Conservation (phyloP, 2,797 vertebrate genomes). For the Leontopithecus rosalia region DNA sequence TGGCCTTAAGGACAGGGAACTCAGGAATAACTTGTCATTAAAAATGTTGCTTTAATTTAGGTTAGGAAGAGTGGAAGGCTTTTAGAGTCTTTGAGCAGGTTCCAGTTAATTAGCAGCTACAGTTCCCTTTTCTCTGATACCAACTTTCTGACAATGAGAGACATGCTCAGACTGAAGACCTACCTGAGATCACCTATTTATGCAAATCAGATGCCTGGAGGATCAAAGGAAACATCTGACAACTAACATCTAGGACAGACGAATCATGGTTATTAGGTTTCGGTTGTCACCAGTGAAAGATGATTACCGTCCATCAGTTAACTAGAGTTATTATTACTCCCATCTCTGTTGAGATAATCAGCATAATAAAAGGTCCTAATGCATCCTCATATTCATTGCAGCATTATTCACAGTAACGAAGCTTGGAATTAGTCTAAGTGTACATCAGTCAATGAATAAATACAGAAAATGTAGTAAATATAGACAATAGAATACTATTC, state of each 20-base stretch:
- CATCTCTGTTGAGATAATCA: not conserved
- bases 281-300: not conserved
- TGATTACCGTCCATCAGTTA: not conserved
- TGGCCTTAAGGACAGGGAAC: not conserved
- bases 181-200: not conserved
- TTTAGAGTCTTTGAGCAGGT: not conserved
- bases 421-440: not conserved
- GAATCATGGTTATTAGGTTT: not conserved
- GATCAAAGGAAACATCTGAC: not conserved
- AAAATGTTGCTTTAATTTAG: not conserved
- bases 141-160: not conserved
- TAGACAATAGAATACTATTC: not conserved
- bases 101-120: not conserved
- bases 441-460: not conserved
- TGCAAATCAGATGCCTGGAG: not conserved
- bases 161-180: not conserved
- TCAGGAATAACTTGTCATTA: not conserved
- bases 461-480: not conserved
- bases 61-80: not conserved
- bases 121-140: not conserved
- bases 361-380: not conserved
- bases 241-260: not conserved
- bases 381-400: not conserved
- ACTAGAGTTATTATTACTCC: not conserved
- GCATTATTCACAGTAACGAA: not conserved